Percentiles rank a stretch among this genome's conserved stretches.
phyloP scores from a whole-genome alignment of 2,113 vertebrate species.

The Seriola dumerili region DNA sequence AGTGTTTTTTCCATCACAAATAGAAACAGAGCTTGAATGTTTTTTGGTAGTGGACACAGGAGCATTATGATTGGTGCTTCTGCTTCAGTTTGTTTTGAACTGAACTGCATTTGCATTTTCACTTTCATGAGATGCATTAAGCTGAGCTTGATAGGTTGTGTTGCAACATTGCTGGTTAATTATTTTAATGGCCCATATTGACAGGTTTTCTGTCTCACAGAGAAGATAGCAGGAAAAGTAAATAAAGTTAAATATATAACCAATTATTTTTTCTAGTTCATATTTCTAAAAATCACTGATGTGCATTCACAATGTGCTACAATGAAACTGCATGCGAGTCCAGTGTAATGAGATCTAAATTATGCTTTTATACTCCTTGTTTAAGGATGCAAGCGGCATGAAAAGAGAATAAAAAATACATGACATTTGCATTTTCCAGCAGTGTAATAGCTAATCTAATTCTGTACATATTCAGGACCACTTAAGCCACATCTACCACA shows the following conservation, averaged over 20 bases:
- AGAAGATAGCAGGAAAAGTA: constrained; percentile 3
- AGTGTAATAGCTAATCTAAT: constrained; percentile 5
- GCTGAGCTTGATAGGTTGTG: background rate
- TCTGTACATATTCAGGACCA: constrained; percentile 18
- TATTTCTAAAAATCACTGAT: background rate
- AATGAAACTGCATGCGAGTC: constrained; percentile 1
- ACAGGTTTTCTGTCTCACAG: background rate
- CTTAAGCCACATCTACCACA: constrained; percentile 34
- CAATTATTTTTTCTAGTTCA: background rate
- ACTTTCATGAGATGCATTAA: constrained; percentile 25
- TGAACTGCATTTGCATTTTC: background rate
- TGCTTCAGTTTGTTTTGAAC: constrained; percentile 31
- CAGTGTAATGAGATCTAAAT: constrained; percentile 38
- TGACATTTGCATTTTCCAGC: constrained; percentile 29
- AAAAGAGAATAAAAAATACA: constrained; percentile 49
- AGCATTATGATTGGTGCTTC: constrained; percentile 22
- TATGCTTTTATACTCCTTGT: constrained; percentile 25
- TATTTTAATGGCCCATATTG: background rate
- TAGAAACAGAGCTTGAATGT: constrained; percentile 45
- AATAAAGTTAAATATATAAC: background rate
- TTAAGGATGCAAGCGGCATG: constrained; percentile 15
- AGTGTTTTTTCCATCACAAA: constrained; percentile 77
- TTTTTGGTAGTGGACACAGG: constrained; percentile 33
- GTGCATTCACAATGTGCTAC: background rate
- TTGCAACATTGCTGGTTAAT: constrained; percentile 7